phyloP scores from a whole-genome alignment of 1,140 invertebrate genomes.

The Zaprionus vittiger region DNA sequence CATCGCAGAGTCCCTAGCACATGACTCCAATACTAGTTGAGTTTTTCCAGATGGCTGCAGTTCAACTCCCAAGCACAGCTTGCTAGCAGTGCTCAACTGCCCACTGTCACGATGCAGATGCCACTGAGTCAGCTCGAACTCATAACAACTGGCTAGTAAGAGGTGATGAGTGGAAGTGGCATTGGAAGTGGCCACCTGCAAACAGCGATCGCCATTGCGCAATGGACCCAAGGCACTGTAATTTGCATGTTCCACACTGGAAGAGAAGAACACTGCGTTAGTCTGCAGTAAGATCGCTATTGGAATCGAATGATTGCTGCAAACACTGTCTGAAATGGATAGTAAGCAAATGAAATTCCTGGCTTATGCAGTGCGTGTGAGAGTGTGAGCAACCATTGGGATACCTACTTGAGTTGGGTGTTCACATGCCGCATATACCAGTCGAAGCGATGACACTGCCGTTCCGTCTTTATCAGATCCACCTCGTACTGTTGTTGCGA shows the following conservation, averaged over 20 bases:
- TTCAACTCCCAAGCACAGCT: constrained; percentile 39
- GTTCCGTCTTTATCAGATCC: constrained; percentile 87
- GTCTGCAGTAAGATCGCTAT: background rate
- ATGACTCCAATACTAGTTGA: constrained; percentile 30
- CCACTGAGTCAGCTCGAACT: constrained; percentile 62
- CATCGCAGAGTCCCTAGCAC: background rate
- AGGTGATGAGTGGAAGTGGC: background rate
- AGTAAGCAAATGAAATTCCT: constrained; percentile 21
- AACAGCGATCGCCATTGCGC: constrained; percentile 59
- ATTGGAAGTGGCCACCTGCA: constrained; percentile 36
- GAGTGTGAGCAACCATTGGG: background rate
- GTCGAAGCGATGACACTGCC: constrained; percentile 94
- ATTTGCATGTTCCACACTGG: constrained; percentile 57
- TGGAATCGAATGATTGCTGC: background rate
- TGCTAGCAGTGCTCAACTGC: constrained; percentile 36
- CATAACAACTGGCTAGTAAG: constrained; percentile 57
- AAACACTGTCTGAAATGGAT: background rate
- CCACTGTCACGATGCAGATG: constrained; percentile 52
- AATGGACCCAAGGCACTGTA: constrained; percentile 60
- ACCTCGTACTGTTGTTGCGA: constrained; percentile 25
- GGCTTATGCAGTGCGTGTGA: background rate
- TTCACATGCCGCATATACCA: constrained; percentile 97
- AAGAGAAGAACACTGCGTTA: background rate
- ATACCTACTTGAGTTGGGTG: constrained; percentile 74
- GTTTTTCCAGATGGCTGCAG: background rate